Percentiles rank a stretch among this genome's conserved stretches.
Evolutionary conservation across 2,113 vertebrate species (phyloP).

Genomic region (Coturnix japonica): DNA sequence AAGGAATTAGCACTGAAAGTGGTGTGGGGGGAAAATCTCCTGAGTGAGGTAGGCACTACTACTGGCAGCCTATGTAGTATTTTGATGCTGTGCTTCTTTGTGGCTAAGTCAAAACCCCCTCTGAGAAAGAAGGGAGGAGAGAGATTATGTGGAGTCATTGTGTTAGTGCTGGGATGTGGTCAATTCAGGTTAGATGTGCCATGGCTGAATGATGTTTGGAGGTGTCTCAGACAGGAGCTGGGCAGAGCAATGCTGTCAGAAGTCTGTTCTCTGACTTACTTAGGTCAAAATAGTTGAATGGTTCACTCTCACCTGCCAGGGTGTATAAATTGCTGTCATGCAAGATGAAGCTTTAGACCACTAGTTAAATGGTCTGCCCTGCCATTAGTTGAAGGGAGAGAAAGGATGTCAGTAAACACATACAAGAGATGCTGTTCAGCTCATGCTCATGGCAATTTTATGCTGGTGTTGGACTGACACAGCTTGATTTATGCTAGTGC

Average conservation of each 20-base stretch:
- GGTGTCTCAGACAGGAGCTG: neutral
- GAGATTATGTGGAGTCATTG: neutral
- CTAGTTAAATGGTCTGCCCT: conserved; percentile 8
- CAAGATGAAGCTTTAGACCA: neutral
- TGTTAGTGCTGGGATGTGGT: neutral
- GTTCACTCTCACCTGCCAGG: conserved; percentile 42
- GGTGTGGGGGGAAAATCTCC: neutral
- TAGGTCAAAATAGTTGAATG: conserved; percentile 17
- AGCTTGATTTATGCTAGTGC: neutral
- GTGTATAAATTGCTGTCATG: conserved; percentile 33
- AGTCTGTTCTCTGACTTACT: conserved; percentile 29
- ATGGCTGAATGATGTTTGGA: neutral
- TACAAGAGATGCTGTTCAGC: neutral
- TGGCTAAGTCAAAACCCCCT: neutral
- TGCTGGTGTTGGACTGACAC: neutral
- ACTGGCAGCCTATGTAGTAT: neutral
- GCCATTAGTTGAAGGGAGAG: neutral
- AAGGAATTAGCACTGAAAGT: neutral
- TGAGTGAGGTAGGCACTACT: neutral
- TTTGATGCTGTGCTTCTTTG: neutral
- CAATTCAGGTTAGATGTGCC: neutral
- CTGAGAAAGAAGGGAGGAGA: neutral
- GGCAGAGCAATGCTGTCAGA: neutral
- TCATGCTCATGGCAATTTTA: neutral
- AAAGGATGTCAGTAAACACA: neutral